These are phyloP conservation scores for Caenorhabditis briggsae DNA, from an alignment of 1,140 invertebrate genomes.

Conservation along the genomic window DNA sequence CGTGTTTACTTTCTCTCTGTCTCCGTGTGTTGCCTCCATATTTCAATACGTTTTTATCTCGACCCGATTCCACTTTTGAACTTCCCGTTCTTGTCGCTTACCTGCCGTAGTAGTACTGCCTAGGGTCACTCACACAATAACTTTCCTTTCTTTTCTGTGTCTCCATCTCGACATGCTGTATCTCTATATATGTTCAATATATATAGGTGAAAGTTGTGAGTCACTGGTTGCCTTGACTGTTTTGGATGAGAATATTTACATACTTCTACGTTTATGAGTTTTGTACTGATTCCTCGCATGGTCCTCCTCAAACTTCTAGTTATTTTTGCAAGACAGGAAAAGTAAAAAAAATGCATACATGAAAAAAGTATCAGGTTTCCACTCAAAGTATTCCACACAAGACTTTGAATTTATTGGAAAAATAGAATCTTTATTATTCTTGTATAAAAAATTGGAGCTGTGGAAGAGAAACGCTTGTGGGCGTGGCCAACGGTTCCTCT, in stretches of 20 bases:
- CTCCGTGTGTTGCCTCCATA: background rate
- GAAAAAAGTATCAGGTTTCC: background rate
- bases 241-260: constrained; percentile 29
- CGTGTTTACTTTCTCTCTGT: constrained; percentile 7
- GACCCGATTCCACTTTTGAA: constrained; percentile 39
- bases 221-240: constrained; percentile 7
- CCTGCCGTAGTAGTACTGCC: background rate
- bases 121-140: constrained; percentile 27
- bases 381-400: background rate
- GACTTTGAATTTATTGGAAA: no score
- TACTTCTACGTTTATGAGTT: background rate
- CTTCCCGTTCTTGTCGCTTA: constrained; percentile 7
- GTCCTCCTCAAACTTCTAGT: background rate
- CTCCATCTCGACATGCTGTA: background rate
- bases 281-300: background rate
- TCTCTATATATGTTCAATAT: background rate
- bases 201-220: background rate
- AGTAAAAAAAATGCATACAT: no score
- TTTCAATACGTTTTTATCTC: constrained; percentile 24
- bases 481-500: no score
- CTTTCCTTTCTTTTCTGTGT: constrained; percentile 19
- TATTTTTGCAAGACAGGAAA: background rate
- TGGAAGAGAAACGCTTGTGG: no score
- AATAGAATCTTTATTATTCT: no score
- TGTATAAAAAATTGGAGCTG: no score